Evolutionary conservation across 2,113 vertebrate genomes (phyloP).

Genomic region (Siniperca chuatsi): DNA sequence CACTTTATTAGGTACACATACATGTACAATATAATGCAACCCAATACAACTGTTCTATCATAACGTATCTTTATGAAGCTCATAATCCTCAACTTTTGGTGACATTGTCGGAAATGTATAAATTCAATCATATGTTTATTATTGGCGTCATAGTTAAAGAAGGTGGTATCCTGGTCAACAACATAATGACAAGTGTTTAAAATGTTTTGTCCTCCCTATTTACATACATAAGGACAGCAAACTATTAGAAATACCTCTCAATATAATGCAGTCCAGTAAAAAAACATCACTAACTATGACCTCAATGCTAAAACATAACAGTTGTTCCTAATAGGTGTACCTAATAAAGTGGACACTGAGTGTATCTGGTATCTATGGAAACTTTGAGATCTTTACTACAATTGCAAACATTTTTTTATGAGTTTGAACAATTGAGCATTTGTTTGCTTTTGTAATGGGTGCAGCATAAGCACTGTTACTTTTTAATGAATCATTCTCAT

Average conservation of each 20-base stretch:
- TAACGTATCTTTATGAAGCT: background rate
- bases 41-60: background rate
- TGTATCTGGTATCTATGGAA: background rate
- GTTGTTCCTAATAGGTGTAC: background rate
- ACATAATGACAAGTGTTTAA: too few species aligned
- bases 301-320: background rate
- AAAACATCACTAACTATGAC: background rate
- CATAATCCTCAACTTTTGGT: background rate
- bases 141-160: background rate
- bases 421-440: background rate
- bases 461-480: background rate
- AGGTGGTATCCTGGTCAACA: background rate
- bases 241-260: background rate
- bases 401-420: background rate
- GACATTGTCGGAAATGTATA: background rate
- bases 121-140: background rate
- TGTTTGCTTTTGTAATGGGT: background rate
- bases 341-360: background rate
- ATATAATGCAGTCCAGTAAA: too few species aligned
- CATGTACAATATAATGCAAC: background rate
- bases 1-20: background rate
- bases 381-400: background rate
- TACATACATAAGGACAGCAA: background rate
- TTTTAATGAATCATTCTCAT: background rate
- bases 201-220: background rate